Evolutionary conservation across 2,888 invertebrate species (phyloP), one percentile per base, ranked within the genome.

Genomic region (Oscheius sp.): DNA sequence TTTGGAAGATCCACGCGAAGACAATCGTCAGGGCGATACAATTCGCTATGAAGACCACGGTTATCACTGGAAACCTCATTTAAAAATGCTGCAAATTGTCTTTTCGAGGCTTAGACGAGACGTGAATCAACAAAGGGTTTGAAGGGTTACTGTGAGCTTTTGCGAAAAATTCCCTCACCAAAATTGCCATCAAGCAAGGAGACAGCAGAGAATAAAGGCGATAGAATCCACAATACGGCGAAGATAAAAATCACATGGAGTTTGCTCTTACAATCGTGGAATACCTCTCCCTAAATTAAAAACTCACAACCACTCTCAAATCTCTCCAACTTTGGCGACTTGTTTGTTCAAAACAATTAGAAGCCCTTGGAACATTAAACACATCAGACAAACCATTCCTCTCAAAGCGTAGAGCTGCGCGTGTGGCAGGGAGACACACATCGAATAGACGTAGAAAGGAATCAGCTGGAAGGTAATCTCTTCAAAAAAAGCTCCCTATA

Each of bases 331-430:
- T 34, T 55, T 55, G 8, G 55, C 33, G 3, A 23, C 55, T 20
- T 55, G 55, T 34, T 55, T 55, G 17, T 55, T 55, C 33, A 55
- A 20, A 12, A n/a, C 55, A 17, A 55, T 34, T 2, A 55, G 17
- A 2, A 55, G 34, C 8, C 55, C 34, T 33, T 55, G 55, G 20
- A 55, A 55, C 55, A 55, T 55, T 6, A 55, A 34, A 20, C 55
- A 55, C 55, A 55, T 55, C 2, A 55, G 23, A 2, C 55, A 55
- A 34, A 55, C 55, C 55, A 55, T 55, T n/a, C 55, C 55, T 6
- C 55, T 17, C 8, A 55, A 25, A 20, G 55, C 55, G 23, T 55
- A 55, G 34, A 20, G 20, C 55, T 55, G 55, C 2, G 55, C 20
- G 34, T 37, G 55, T 4, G 55, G 37, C 5, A 37, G 34, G 5